Conservation (phyloP, 2,888 invertebrate species). For the Sepiola atlantica region DNA sequence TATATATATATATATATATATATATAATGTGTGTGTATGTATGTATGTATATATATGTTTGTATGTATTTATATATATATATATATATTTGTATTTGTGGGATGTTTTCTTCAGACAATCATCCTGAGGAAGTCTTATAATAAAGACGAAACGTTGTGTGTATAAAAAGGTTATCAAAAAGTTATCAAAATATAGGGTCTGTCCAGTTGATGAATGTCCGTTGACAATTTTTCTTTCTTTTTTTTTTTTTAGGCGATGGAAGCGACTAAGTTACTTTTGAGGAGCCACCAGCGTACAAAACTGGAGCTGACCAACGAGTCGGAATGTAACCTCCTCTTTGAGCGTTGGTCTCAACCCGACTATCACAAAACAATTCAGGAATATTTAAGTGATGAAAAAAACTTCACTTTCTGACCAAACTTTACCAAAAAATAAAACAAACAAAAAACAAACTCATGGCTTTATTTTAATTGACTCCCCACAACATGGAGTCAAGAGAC, state of each 20-base stretch:
- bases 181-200: too few species aligned
- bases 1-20: too few species aligned
- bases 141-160: too few species aligned
- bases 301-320: constrained; percentile 80
- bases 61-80: neutral
- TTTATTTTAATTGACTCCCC: neutral
- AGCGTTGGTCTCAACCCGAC: constrained; percentile 84
- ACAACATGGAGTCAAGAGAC: too few species aligned
- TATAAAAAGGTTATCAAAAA: too few species aligned
- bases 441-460: neutral
- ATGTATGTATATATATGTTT: neutral
- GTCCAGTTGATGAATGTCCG: too few species aligned
- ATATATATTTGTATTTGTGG: neutral
- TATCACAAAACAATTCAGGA: constrained; percentile 79
- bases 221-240: neutral
- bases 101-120: too few species aligned
- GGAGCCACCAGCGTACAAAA: constrained; percentile 79
- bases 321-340: constrained; percentile 82
- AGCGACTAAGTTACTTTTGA: constrained; percentile 77
- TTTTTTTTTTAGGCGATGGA: constrained; percentile 72
- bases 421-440: too few species aligned
- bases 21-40: too few species aligned
- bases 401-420: constrained; percentile 57
- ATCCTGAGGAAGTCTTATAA: too few species aligned
- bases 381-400: constrained; percentile 69